phyloP scores from a whole-genome alignment of 2,797 vertebrate genomes.

The Silurus aristotelis region DNA sequence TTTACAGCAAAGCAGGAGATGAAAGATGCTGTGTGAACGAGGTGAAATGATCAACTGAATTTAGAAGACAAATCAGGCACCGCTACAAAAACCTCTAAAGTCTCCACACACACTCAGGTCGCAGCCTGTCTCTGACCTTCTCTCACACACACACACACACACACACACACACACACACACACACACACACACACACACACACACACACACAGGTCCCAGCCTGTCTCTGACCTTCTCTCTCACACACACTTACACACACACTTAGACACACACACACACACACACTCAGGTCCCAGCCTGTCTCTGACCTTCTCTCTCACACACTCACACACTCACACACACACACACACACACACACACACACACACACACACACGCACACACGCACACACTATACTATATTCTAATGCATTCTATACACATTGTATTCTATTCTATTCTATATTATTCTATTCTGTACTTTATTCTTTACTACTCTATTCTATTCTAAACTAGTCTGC shows the following conservation, averaged over 20 bases:
- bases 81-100: background rate
- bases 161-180: no score
- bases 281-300: no score
- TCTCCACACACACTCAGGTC: no score
- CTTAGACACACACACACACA: background rate
- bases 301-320: no score
- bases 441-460: background rate
- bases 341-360: background rate
- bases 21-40: background rate
- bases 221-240: background rate
- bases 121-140: no score
- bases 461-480: background rate
- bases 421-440: background rate
- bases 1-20: no score
- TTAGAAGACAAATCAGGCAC: background rate
- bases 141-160: no score
- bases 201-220: background rate
- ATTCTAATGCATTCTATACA: no score
- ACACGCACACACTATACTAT: no score
- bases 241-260: background rate
- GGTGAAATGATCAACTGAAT: background rate
- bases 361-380: no score
- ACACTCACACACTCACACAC: background rate
- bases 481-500: background rate
- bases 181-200: no score